Conservation (phyloP, 2,888 invertebrate genomes). For the Tiphia femorata region DNA sequence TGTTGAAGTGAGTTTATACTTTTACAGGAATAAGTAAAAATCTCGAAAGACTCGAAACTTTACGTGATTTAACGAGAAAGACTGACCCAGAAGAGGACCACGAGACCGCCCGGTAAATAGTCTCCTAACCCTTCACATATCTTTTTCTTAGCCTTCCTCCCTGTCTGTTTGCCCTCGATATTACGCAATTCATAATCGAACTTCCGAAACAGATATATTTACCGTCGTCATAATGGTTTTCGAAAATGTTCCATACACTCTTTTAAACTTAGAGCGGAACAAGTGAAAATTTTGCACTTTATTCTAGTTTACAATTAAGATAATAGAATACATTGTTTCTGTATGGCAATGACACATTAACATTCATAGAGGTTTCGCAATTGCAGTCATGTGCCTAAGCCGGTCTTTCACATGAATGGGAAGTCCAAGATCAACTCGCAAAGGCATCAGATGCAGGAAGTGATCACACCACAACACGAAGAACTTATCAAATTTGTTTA, state of each 20-base stretch:
- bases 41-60: constrained; percentile 82
- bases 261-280: not conserved
- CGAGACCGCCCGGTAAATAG: constrained; percentile 76
- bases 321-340: not conserved
- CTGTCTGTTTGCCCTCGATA: constrained; percentile 14
- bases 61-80: constrained; percentile 79
- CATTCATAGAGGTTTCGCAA: constrained; percentile 30
- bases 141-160: constrained; percentile 13
- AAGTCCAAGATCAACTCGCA: constrained; percentile 76
- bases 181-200: constrained; percentile 39
- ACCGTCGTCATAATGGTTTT: too few relatives aligned
- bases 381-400: constrained; percentile 78
- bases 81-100: constrained; percentile 75
- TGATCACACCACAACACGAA: constrained; percentile 84
- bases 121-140: constrained; percentile 23
- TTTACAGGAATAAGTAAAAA: constrained; percentile 82
- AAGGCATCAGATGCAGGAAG: constrained; percentile 74
- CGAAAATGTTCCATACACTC: too few relatives aligned
- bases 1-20: constrained; percentile 18
- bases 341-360: not conserved
- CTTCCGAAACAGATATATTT: not conserved
- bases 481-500: constrained; percentile 89
- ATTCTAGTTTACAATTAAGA: not conserved
- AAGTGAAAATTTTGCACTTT: not conserved
- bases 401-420: constrained; percentile 82